Percentiles rank a stretch among this genome's conserved stretches.
phyloP scores from a whole-genome alignment of 1,140 invertebrate genomes.

The Adoxophyes honmai region DNA sequence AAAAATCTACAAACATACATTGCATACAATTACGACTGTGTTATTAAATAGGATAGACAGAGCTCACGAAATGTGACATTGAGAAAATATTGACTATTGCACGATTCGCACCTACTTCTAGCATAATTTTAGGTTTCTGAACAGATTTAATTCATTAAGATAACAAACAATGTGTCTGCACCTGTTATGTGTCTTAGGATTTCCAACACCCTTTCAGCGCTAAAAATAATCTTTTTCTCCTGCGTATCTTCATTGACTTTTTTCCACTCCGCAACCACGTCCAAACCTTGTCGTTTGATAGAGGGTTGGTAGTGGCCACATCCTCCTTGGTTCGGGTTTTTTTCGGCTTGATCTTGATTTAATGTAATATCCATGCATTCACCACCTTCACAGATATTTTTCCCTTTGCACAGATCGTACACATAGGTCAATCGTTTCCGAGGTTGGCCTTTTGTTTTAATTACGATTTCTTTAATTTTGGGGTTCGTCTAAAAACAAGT shows the following conservation, averaged over 20 bases:
- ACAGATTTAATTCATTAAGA: no score
- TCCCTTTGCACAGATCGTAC: conserved; percentile 98
- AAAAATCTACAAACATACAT: no score
- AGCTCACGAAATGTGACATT: no score
- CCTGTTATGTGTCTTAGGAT: conserved; percentile 96
- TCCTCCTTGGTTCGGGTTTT: conserved; percentile 91
- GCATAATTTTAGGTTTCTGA: no score
- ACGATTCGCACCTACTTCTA: no score
- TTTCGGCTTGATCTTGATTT: conserved; percentile 84
- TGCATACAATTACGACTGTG: no score
- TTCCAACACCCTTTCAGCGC: conserved; percentile 97
- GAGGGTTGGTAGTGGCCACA: conserved; percentile 98
- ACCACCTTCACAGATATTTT: conserved; percentile 98
- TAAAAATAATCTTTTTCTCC: conserved; percentile 95
- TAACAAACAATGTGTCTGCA: conserved; percentile 20
- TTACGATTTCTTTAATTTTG: conserved; percentile 97
- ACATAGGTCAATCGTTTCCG: conserved; percentile 95
- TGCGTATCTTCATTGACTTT: conserved; percentile 98
- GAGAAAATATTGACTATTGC: no score
- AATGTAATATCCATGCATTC: conserved; percentile 97
- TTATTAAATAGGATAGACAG: no score
- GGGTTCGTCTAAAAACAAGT: conserved; percentile 89
- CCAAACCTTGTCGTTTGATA: conserved; percentile 91
- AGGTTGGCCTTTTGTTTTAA: conserved; percentile 97
- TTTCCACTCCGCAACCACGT: conserved; percentile 98